Percentiles rank a stretch among this genome's conserved stretches.
Conservation (phyloP, 2,797 vertebrate species). For the Mycteria americana region DNA sequence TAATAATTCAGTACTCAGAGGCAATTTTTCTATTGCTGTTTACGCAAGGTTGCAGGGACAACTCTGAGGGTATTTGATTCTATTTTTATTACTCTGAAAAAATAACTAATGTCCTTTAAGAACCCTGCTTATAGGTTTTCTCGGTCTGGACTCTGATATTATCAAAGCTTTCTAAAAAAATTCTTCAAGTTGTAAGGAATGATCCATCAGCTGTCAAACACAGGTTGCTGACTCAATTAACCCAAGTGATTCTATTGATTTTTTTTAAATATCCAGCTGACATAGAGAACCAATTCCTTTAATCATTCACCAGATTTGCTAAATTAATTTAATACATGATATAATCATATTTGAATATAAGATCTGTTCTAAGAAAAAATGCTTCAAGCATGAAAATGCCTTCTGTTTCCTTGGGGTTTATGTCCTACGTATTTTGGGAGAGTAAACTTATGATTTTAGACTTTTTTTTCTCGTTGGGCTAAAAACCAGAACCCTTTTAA, state of each 20-base stretch:
- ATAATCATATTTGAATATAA: background rate
- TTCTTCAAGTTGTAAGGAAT: background rate
- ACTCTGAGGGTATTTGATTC: background rate
- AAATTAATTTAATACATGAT: background rate
- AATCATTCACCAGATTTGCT: background rate
- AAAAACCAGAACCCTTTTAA: background rate
- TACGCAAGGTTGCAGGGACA: background rate
- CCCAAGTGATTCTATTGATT: background rate
- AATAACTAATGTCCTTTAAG: background rate
- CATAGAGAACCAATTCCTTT: background rate
- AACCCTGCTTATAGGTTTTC: background rate
- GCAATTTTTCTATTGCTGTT: background rate
- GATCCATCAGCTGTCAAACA: background rate
- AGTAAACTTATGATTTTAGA: background rate
- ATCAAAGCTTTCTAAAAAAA: background rate
- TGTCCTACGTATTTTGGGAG: background rate
- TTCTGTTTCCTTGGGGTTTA: background rate
- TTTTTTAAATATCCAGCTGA: background rate
- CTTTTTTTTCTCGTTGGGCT: background rate
- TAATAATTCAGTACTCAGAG: background rate
- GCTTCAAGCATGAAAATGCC: background rate
- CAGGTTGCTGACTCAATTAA: background rate
- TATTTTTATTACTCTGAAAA: background rate
- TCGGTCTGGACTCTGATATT: background rate
- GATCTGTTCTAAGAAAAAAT: background rate